These are phyloP conservation scores for Eupithecia abbreviata DNA, from an alignment of 2,888 invertebrate genomes.

Conservation along the genomic window DNA sequence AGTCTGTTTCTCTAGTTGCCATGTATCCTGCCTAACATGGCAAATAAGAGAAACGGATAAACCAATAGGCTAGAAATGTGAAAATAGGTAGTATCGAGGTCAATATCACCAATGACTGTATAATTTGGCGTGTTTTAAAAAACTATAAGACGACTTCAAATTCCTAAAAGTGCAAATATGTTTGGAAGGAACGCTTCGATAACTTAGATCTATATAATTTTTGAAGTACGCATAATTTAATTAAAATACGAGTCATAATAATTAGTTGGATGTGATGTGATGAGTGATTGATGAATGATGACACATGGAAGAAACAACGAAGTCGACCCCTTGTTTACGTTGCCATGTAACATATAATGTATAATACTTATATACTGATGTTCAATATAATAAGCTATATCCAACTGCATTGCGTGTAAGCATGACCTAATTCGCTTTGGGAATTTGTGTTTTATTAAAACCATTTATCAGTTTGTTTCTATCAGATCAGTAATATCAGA, in stretches of 20 bases:
- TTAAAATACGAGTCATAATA: too few species aligned
- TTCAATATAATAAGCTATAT: neutral
- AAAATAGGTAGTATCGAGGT: neutral
- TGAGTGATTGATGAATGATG: too few species aligned
- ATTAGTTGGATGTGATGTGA: too few species aligned
- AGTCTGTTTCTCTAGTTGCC: too few species aligned
- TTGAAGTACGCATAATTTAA: too few species aligned
- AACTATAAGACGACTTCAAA: too few species aligned
- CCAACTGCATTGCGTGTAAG: neutral
- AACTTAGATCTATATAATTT: too few species aligned
- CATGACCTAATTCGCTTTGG: neutral
- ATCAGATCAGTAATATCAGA: neutral
- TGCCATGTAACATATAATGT: neutral
- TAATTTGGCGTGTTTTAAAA: too few species aligned
- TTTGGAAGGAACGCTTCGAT: too few species aligned
- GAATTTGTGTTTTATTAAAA: neutral
- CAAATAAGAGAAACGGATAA: neutral
- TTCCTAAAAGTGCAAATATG: too few species aligned
- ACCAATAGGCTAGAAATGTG: slow-evolving; percentile 13
- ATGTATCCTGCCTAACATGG: neutral
- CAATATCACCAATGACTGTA: slow-evolving; percentile 6
- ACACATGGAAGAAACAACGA: too few species aligned
- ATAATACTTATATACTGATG: neutral
- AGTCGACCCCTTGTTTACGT: too few species aligned
- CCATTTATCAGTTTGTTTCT: neutral